Conservation (phyloP, 2,888 invertebrate genomes). For the Chloroclystis v-ata region DNA sequence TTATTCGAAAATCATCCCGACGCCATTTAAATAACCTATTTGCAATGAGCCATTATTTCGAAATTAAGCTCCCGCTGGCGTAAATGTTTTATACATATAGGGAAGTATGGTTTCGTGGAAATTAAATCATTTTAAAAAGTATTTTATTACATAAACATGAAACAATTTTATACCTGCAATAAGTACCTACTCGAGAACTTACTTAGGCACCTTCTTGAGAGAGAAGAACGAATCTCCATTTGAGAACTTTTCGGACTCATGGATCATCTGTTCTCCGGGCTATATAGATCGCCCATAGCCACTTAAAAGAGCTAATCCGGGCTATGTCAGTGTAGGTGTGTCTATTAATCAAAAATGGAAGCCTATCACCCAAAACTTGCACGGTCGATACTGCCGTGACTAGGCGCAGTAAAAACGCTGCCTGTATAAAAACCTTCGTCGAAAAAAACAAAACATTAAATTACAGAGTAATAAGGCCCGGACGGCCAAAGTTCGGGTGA, state of each 20-base stretch:
- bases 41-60: conserved; percentile 30
- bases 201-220: too few species aligned
- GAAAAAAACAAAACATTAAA: conserved; percentile 70
- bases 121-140: too few species aligned
- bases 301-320: too few species aligned
- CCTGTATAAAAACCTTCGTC: conserved; percentile 55
- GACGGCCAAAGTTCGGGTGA: conserved; percentile 59
- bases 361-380: conserved; percentile 28
- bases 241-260: too few species aligned
- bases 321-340: too few species aligned
- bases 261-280: too few species aligned
- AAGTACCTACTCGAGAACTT: too few species aligned
- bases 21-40: conserved; percentile 23
- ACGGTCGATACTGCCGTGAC: conserved; percentile 75
- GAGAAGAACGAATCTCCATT: too few species aligned
- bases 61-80: conserved; percentile 21
- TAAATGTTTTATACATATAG: conserved; percentile 9
- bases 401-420: conserved; percentile 62
- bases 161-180: too few species aligned
- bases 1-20: conserved; percentile 34
- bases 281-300: too few species aligned
- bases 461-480: conserved; percentile 68
- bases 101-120: background rate
- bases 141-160: too few species aligned
- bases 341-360: conserved; percentile 45